These are phyloP conservation scores for Polylopha cassiicola DNA, from an alignment of 2,888 invertebrate genomes.

Conservation along the genomic window DNA sequence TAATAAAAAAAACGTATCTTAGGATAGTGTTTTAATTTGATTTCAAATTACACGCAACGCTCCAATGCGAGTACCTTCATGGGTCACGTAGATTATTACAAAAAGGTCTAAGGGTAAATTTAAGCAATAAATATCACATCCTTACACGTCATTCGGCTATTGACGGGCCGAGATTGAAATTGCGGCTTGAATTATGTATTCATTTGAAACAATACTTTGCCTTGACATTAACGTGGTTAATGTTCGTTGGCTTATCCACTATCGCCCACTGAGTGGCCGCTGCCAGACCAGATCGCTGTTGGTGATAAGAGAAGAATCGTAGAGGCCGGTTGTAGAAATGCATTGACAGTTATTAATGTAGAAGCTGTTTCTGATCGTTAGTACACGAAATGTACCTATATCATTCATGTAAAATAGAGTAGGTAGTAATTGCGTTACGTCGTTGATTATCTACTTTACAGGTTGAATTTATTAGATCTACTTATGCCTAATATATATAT, in stretches of 20 bases:
- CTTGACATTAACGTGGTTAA: slow-evolving; percentile 36
- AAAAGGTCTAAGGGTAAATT: too few relatives aligned
- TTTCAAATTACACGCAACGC: too few relatives aligned
- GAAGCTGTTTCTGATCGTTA: not conserved
- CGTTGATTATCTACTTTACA: too few relatives aligned
- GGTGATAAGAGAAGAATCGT: slow-evolving; percentile 15
- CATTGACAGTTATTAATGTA: slow-evolving; percentile 17
- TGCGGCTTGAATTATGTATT: slow-evolving; percentile 23
- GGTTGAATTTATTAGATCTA: too few relatives aligned
- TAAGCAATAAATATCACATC: too few relatives aligned
- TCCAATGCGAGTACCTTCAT: too few relatives aligned
- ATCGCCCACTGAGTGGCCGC: slow-evolving; percentile 11
- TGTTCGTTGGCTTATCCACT: slow-evolving; percentile 23
- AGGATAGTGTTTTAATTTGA: too few relatives aligned
- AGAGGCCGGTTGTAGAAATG: not conserved
- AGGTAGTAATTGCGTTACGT: too few relatives aligned
- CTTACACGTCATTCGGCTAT: slow-evolving; percentile 3
- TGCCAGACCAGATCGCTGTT: slow-evolving; percentile 1
- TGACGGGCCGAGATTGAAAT: slow-evolving; percentile 26
- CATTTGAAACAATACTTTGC: slow-evolving; percentile 37
- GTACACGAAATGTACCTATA: not conserved
- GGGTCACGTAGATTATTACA: too few relatives aligned
- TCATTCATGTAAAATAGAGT: too few relatives aligned
- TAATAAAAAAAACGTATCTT: too few relatives aligned
- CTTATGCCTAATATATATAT: too few relatives aligned